A percentile compares a stretch with the other conserved stretches of the same genome.
phyloP scores from a whole-genome alignment of 1,140 invertebrate genomes.

The Ostrea denselamellosa region DNA sequence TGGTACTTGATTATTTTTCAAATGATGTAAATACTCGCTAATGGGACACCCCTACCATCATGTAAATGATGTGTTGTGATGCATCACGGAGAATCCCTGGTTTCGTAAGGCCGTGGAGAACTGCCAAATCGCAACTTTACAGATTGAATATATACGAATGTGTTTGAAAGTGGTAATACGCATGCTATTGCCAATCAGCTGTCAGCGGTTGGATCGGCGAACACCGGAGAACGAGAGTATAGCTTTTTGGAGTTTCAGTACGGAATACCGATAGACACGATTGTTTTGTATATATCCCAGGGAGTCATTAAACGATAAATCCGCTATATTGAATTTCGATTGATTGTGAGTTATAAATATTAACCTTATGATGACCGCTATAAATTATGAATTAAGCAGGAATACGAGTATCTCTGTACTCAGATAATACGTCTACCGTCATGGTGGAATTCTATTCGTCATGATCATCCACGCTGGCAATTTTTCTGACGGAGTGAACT shows the following conservation, averaged over 20 bases:
- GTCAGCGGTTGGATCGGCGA: constrained; percentile 14
- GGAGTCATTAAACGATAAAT: constrained; percentile 13
- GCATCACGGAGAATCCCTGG: neutral
- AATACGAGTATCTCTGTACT: neutral
- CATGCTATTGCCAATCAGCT: constrained; percentile 24
- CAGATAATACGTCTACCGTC: neutral
- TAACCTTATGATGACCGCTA: constrained; percentile 32
- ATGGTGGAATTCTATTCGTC: neutral
- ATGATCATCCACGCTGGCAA: constrained; percentile 33
- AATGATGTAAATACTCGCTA: constrained; percentile 9
- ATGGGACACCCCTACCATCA: neutral
- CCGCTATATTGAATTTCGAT: constrained; percentile 21
- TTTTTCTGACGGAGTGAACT: constrained; percentile 36
- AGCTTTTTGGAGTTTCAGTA: neutral
- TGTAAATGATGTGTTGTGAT: constrained; percentile 38
- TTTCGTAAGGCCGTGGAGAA: constrained; percentile 7
- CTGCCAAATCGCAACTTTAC: constrained; percentile 35
- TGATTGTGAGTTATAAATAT: constrained; percentile 18
- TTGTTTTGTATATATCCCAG: neutral
- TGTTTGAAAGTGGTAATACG: constrained; percentile 29
- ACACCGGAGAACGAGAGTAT: neutral
- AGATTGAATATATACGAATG: constrained; percentile 40
- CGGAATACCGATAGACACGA: neutral
- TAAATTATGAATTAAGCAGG: constrained; percentile 31
- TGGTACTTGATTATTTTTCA: constrained; percentile 35